A percentile compares a stretch with the other conserved stretches of the same genome.
Evolutionary conservation across 2,888 invertebrate genomes (phyloP).

Genomic region (Clostera curtula): DNA sequence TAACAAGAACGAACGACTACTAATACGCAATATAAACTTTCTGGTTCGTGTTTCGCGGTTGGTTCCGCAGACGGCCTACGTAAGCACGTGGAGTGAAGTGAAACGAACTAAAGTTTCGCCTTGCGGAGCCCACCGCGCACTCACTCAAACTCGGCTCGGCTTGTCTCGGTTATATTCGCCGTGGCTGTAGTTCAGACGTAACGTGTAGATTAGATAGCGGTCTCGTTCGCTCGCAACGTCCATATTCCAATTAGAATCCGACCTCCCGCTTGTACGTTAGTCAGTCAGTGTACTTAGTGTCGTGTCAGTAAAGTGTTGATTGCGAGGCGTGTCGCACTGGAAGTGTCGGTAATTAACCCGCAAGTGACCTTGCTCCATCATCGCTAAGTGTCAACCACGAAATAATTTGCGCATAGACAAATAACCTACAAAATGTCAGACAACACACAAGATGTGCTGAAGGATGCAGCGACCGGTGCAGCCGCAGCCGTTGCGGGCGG

Average conservation of each 20-base stretch:
- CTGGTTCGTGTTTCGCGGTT: slow-evolving; percentile 1
- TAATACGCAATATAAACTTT: too few relatives aligned
- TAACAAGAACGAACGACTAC: too few relatives aligned
- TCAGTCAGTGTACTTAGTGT: slow-evolving; percentile 20
- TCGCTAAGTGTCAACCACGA: slow-evolving; percentile 35
- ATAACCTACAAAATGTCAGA: slow-evolving; percentile 69
- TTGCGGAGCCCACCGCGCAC: slow-evolving; percentile 5
- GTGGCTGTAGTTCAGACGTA: slow-evolving; percentile 14
- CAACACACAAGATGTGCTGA: slow-evolving; percentile 52
- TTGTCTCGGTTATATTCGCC: slow-evolving; percentile 26
- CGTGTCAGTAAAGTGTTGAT: slow-evolving; percentile 19
- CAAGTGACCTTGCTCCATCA: slow-evolving; percentile 45
- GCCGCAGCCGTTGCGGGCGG: slow-evolving; percentile 73
- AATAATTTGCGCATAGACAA: slow-evolving; percentile 30
- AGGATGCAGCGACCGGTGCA: slow-evolving; percentile 71
- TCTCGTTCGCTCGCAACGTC: slow-evolving; percentile 26
- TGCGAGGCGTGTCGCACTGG: slow-evolving; percentile 29
- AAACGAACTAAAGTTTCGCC: slow-evolving; percentile 1
- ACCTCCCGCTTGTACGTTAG: slow-evolving; percentile 13
- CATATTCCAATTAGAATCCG: slow-evolving; percentile 17
- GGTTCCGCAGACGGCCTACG: neutral
- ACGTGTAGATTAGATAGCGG: slow-evolving; percentile 17
- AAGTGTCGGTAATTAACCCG: slow-evolving; percentile 23
- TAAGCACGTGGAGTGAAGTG: slow-evolving; percentile 5
- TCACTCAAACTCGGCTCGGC: slow-evolving; percentile 17